phyloP scores from a whole-genome alignment of 2,888 invertebrate species.

The Ophion obscuratus region DNA sequence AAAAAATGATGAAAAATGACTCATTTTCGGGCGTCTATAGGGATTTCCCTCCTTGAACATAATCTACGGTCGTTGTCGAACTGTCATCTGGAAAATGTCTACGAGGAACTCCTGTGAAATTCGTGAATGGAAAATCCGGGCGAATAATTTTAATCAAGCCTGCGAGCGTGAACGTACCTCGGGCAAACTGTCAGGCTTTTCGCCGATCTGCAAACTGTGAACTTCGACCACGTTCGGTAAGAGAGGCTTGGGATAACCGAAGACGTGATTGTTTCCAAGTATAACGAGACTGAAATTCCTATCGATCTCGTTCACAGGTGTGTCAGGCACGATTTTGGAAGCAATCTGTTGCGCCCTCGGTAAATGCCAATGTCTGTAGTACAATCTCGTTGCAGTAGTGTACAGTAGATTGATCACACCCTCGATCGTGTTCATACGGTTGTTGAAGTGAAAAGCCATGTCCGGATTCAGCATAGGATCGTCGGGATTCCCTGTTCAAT shows the following conservation, averaged over 20 bases:
- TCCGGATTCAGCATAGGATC: constrained; percentile 80
- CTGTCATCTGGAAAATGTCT: not conserved
- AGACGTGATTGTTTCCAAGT: constrained; percentile 80
- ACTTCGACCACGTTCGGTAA: constrained; percentile 80
- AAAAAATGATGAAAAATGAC: no score
- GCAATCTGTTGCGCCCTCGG: constrained; percentile 76
- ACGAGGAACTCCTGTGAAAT: not conserved
- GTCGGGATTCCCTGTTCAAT: constrained; percentile 78
- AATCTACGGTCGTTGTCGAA: not conserved
- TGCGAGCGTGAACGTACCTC: constrained; percentile 65
- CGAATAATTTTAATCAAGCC: not conserved
- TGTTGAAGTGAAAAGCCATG: constrained; percentile 79
- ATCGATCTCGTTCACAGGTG: constrained; percentile 75
- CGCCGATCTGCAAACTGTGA: constrained; percentile 78
- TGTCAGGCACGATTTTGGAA: constrained; percentile 73
- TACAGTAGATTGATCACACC: constrained; percentile 77
- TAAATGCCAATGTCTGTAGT: constrained; percentile 78
- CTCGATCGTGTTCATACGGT: constrained; percentile 76
- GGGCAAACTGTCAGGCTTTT: constrained; percentile 70
- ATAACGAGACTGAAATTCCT: constrained; percentile 79
- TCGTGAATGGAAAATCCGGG: not conserved
- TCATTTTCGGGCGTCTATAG: no score
- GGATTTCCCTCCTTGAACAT: no score
- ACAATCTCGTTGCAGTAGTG: constrained; percentile 77
- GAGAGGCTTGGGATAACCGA: constrained; percentile 80